phyloP scores from a whole-genome alignment of 2,888 invertebrate genomes.

The Metalampra italica region DNA sequence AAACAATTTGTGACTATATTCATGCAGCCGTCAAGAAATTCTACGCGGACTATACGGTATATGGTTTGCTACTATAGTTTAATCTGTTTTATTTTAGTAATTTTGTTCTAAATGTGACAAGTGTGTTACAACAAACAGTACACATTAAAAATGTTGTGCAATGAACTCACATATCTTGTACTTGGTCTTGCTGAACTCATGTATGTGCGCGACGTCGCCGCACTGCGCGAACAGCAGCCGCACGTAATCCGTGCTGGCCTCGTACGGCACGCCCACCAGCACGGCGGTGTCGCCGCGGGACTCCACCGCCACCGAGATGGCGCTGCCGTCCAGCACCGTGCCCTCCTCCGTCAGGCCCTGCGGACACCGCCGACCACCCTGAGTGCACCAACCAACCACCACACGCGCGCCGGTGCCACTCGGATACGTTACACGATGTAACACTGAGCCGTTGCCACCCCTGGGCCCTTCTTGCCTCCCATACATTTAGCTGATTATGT shows the following conservation, averaged over 20 bases:
- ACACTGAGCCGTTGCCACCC: no score
- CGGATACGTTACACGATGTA: not conserved
- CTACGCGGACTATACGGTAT: no score
- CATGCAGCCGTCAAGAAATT: no score
- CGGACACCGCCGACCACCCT: conserved; percentile 1
- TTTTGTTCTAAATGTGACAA: no score
- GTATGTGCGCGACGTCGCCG: conserved; percentile 68
- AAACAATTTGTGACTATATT: no score
- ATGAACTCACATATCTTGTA: conserved; percentile 67
- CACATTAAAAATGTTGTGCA: not conserved
- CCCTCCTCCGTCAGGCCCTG: conserved; percentile 69
- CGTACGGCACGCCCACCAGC: conserved; percentile 71
- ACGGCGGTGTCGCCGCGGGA: conserved; percentile 70
- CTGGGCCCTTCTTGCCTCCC: no score
- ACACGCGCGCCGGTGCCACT: not conserved
- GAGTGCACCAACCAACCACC: no score
- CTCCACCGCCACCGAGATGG: conserved; percentile 62
- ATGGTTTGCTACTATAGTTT: no score
- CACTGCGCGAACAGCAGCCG: conserved; percentile 64
- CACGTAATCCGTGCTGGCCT: conserved; percentile 68
- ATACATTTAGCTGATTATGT: no score
- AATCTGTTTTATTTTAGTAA: no score
- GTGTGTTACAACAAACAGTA: no score
- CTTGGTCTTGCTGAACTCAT: conserved; percentile 76
- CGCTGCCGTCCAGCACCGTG: conserved; percentile 51